Base-by-base conservation (phyloP, 2,888 invertebrate genomes). In the Agrypnus murinus region DNA sequence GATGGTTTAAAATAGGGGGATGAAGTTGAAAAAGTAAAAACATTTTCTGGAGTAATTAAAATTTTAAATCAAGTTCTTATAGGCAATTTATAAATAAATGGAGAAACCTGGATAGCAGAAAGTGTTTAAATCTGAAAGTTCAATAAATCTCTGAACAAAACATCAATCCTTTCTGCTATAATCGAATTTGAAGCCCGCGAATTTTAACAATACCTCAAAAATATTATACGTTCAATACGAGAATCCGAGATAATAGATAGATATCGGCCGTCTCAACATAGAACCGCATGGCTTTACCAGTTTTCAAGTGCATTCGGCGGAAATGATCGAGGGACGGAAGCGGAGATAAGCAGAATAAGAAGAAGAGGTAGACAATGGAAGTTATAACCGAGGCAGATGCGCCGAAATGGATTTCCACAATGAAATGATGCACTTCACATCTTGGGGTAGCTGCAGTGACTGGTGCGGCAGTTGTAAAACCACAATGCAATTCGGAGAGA, bases 291-390 rank as follows among this genome's bases (percentile, higher is more conserved):
- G 79, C 79, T 79, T 79, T 79, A 81, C 82, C 81, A 82, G 85
- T 85, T 85, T 85, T 85, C 86, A 81, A 82, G 85, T 84, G 83
- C 85, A 84, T 77, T 82, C 81, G 82, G 83, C 83, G 85, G 85
- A 85, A 85, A 82, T 81, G 84, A 84, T 84, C 80, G 81, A 80
- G 84, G 82, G 83, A 84, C 84, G 84, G 84, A 84, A 85, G 77
- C 78, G 83, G 84, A 85, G 85, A 85, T 85, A 85, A 84, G 84
- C 81, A 83, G 84, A 84, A 84, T 84, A 84, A 84, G 84, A 84
- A 83, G 83, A 82, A 81, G 83, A 84, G 84, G 84, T 83, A 84
- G 83, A 84, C 83, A 84, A 84, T 84, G 79, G 81, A 77, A 79
- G 82, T 79, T 80, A 81, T 81, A 81, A 81, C 79, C 81, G 81